phyloP scores from a whole-genome alignment of 2,888 invertebrate genomes.

The Lathronympha strigana region DNA sequence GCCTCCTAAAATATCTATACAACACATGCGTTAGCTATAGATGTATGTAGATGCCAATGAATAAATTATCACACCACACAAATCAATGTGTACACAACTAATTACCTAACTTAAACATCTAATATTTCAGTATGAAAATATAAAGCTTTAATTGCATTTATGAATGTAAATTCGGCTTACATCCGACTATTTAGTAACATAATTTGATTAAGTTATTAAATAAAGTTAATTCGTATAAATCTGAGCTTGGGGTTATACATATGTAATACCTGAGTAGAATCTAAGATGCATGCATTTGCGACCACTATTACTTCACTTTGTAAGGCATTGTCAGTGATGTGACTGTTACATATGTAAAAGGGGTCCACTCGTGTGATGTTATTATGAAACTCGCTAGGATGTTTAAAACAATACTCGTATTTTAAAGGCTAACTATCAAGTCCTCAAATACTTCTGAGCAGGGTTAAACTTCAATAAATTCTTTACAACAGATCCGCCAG shows the following conservation, averaged over 20 bases:
- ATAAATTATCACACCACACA: conserved; percentile 30
- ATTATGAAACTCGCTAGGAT: too few relatives aligned
- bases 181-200: conserved; percentile 22
- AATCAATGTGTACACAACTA: conserved; percentile 13
- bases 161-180: conserved; percentile 28
- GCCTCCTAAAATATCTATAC: conserved; percentile 46
- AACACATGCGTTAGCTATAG: conserved; percentile 36
- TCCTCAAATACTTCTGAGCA: too few relatives aligned
- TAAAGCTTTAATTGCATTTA: conserved; percentile 25
- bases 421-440: too few relatives aligned
- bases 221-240: conserved; percentile 34
- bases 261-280: conserved; percentile 24
- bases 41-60: conserved; percentile 29
- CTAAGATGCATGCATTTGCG: conserved; percentile 22
- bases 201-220: conserved; percentile 22
- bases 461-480: too few relatives aligned
- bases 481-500: too few relatives aligned
- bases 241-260: conserved; percentile 12
- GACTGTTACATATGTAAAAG: too few relatives aligned
- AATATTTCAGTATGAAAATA: conserved; percentile 28
- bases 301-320: not conserved
- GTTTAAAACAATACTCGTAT: too few relatives aligned
- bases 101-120: not conserved
- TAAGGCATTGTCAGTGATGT: too few relatives aligned
- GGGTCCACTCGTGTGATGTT: too few relatives aligned